Evolutionary conservation across 2,888 invertebrate species (phyloP), one percentile per base, ranked within the genome.

Genomic region (Cybosia mesomella): DNA sequence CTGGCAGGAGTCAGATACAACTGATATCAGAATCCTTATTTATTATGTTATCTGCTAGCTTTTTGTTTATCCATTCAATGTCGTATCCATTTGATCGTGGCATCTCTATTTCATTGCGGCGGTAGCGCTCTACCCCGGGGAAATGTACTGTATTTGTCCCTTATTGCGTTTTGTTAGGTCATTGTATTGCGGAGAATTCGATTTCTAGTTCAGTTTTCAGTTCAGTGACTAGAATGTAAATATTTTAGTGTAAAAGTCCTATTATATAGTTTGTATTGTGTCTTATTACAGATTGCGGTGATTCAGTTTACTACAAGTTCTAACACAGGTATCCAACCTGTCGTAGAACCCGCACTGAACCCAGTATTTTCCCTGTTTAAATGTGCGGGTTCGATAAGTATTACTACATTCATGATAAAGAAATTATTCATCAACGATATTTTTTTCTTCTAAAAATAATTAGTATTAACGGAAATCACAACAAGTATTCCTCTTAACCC

Each of bases 101-200:
- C 11, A 66, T 68, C 71, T 76, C 71, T 72, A 72, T 75, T 80
- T 73, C 72, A 74, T 75, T 67, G 69, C 62, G 66, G 64, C 60
- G 24, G 10, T 1, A 39, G 9, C 13, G 36, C 18, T 64, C 59
- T 67, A 61, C 82, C 74, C 82, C 58, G 64, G 80, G 82, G 82
- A 78, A 80, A 77, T 80, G 75, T 70, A 66, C 68, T 79, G 67
- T 71, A 77, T 77, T 79, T 72, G 70, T 71, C 76, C 71, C 73
- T 81, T 81, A 81, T 79, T 78, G 75, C 74, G 75, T 69, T 71
- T 70, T 64, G 78, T 74, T 79, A 58, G n/a, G 18, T 58, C 76
- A 82, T 71, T 72, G 59, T 72, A 22, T 67, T 70, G 32, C 10
- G 28, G 58, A 72, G 32, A 58, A 60, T 70, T 66, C 62, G 57